A percentile compares a stretch with the other conserved stretches of the same genome.
Conservation (phyloP, 2,113 vertebrate species). For the Callocephalon fimbriatum region DNA sequence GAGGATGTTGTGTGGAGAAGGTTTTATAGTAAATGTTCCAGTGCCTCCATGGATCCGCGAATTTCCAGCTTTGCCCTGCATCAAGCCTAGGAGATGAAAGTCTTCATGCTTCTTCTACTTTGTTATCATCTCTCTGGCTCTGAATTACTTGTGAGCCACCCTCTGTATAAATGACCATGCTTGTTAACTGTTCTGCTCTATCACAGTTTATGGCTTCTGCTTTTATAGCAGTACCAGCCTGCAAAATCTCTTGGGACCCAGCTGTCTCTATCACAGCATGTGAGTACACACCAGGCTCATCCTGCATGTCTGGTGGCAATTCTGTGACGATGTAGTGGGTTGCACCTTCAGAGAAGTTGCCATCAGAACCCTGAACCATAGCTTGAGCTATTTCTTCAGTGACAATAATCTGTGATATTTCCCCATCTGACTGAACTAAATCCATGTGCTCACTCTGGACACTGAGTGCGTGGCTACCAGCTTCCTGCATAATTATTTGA, state of each 20-base stretch:
- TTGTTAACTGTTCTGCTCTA: constrained; percentile 70
- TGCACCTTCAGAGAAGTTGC: constrained; percentile 74
- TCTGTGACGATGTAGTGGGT: constrained; percentile 97
- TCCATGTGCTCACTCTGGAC: constrained; percentile 71
- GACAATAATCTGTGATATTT: constrained; percentile 84
- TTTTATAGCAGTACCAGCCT: constrained; percentile 55
- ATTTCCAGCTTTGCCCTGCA: background rate
- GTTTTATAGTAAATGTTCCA: background rate
- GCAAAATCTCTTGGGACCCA: constrained; percentile 64
- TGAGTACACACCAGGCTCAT: constrained; percentile 80
- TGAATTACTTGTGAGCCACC: constrained; percentile 73
- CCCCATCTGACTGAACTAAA: constrained; percentile 72
- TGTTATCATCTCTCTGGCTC: constrained; percentile 65
- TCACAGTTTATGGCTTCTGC: background rate
- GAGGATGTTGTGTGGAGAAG: background rate
- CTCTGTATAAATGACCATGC: constrained; percentile 90
- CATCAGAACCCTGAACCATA: constrained; percentile 73
- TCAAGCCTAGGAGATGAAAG: background rate
- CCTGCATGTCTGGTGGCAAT: constrained; percentile 85
- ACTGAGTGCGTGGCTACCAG: constrained; percentile 59
- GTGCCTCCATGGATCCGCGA: background rate
- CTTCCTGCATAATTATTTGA: constrained; percentile 83
- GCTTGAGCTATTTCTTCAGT: constrained; percentile 81
- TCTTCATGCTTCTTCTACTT: constrained; percentile 59
- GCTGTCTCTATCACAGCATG: constrained; percentile 76